Base-by-base conservation (phyloP, 2,113 vertebrate genomes). In the Carlito syrichta region DNA sequence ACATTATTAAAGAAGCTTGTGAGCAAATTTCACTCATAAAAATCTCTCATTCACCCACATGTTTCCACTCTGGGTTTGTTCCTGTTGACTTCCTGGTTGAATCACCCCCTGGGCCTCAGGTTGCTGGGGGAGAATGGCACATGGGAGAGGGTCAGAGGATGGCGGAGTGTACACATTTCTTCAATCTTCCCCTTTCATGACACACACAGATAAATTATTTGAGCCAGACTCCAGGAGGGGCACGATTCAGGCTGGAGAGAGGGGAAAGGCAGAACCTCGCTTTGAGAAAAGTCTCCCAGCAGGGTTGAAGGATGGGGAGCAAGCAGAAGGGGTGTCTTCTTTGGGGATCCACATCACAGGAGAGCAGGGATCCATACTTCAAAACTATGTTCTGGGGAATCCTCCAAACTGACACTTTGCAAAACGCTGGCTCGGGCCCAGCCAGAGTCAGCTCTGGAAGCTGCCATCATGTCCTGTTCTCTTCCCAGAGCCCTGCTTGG, bases 1-100 rank as follows among this genome's bases (percentile, higher is more conserved):
- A 97, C 97, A 45, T 98, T 98, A 98, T 98, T 98, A 98, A 98
- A 98, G 98, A 97, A 97, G 73, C 96, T 98, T 96, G 76, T 98
- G 97, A 98, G 98, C 97, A 98, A 98, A 97, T 98, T 98, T 98
- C 97, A 98, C 97, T 97, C 98, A 97, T 97, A 98, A 97, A 98
- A 98, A 84, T 96, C 97, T 86, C 94, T 92, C 95, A 83, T 60
- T 45, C 73, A 38, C 50, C 69, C 50, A 2, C 3, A 16, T 0
- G 4, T 50, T 45, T 79, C 81, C 23, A 1, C 60, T 68, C 20
- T 0, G 0, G 0, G 20, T 58, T 91, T 63, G 82, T 86, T 84
- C 69, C 92, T 3, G 40, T 56, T 32, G 79, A 27, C 32, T 27
- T 82, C 20, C 19, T 56, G 12, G 40, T 74, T 66, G 68, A n/a